phyloP scores from a whole-genome alignment of 2,888 invertebrate genomes.

The Pachydiplax longipennis region DNA sequence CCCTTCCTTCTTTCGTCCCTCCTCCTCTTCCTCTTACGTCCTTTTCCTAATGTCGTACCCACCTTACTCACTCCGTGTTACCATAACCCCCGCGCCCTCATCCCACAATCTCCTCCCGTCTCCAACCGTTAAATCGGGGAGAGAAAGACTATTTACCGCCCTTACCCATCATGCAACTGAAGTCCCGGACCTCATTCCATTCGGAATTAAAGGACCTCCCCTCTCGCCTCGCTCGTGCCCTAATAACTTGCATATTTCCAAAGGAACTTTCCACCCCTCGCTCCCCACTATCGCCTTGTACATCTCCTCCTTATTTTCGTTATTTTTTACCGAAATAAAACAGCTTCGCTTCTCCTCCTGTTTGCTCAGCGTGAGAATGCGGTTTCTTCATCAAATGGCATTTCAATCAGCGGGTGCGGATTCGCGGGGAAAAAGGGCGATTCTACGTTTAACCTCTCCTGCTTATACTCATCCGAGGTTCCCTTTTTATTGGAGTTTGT shows the following conservation, averaged over 20 bases:
- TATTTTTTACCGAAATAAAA: neutral
- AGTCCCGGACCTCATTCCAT: slow-evolving; percentile 7
- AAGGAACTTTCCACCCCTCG: neutral
- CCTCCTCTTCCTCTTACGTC: neutral
- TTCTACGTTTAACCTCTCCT: neutral
- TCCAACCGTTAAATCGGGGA: neutral
- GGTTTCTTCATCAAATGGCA: neutral
- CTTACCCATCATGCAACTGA: neutral
- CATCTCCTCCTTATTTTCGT: neutral
- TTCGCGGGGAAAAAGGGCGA: neutral
- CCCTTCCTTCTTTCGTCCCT: neutral
- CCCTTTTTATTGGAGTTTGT: neutral
- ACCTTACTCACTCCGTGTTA: neutral
- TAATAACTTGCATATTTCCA: slow-evolving; percentile 39
- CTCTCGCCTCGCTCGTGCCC: neutral
- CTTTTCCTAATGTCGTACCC: neutral
- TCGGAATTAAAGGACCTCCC: neutral
- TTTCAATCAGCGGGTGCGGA: neutral
- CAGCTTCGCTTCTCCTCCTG: neutral
- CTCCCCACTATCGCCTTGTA: neutral
- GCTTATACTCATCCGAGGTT: neutral
- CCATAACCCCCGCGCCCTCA: neutral
- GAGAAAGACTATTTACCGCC: slow-evolving; percentile 21
- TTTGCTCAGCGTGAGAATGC: neutral
- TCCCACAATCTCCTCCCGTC: neutral